A percentile compares a stretch with the other conserved stretches of the same genome.
Evolutionary conservation across 2,797 vertebrate species (phyloP).

Genomic region (Hoplostethus mediterraneus): DNA sequence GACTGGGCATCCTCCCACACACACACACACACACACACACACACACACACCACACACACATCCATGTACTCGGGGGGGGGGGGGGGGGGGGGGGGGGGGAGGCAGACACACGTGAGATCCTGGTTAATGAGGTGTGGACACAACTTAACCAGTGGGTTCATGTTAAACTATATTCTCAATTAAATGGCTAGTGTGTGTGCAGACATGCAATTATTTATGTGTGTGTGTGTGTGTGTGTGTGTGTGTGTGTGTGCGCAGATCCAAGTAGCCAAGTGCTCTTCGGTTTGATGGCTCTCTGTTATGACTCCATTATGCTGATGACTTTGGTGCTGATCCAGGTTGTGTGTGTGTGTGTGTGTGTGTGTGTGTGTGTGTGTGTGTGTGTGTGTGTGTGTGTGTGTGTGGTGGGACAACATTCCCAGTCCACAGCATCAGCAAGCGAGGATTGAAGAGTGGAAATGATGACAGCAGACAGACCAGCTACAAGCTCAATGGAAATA

Average conservation of each 20-base stretch:
- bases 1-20: conserved; percentile 18
- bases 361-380: conserved; percentile 30
- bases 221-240: not conserved
- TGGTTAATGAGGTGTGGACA: conserved; percentile 47
- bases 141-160: conserved; percentile 26
- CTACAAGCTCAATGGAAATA: too few relatives aligned
- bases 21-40: not conserved
- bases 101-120: conserved; percentile 8
- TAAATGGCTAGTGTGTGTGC: not conserved
- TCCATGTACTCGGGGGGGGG: not conserved
- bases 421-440: conserved; percentile 26
- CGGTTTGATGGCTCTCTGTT: conserved; percentile 74
- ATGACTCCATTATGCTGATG: conserved; percentile 81
- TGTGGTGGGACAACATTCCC: conserved; percentile 35
- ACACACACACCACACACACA: not conserved
- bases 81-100: conserved; percentile 1
- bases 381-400: conserved; percentile 6
- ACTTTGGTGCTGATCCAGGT: conserved; percentile 77
- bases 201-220: not conserved
- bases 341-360: conserved; percentile 30
- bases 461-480: not conserved
- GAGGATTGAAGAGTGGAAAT: conserved; percentile 21
- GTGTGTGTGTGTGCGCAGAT: conserved; percentile 31
- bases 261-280: conserved; percentile 71
- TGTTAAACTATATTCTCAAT: conserved; percentile 26